Evolutionary conservation across 2,797 vertebrate species (phyloP).

Genomic region (Loriculus beryllinus): DNA sequence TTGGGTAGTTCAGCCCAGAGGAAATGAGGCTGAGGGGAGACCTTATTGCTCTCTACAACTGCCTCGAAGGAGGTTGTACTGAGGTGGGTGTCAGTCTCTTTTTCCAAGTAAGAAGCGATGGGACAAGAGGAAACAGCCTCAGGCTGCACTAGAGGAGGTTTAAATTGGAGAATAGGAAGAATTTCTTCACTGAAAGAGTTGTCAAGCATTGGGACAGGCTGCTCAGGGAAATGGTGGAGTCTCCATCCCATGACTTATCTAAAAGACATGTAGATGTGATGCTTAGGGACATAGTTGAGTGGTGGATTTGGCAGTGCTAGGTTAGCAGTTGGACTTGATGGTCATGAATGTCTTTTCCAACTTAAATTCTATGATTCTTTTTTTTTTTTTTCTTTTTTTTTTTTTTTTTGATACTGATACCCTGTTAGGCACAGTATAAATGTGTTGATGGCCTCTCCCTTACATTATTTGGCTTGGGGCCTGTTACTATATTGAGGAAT

Average conservation of each 20-base stretch:
- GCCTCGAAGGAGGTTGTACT: not conserved
- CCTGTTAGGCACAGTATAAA: not conserved
- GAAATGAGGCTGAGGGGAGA: not conserved
- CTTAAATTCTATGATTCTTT: not conserved
- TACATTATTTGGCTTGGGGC: too few relatives aligned
- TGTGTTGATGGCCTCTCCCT: not conserved
- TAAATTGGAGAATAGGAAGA: not conserved
- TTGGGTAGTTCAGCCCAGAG: not conserved
- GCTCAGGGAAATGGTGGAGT: too few relatives aligned
- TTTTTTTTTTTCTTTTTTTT: not conserved
- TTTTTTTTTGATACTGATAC: too few relatives aligned
- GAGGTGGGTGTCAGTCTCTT: not conserved
- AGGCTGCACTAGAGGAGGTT: not conserved
- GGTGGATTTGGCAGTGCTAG: too few relatives aligned
- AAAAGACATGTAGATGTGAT: too few relatives aligned
- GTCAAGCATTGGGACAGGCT: too few relatives aligned
- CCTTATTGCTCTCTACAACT: not conserved
- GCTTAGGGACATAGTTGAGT: too few relatives aligned
- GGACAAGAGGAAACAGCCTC: not conserved
- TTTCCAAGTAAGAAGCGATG: not conserved
- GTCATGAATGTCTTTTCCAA: too few relatives aligned
- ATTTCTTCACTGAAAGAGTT: too few relatives aligned
- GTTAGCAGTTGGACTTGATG: too few relatives aligned
- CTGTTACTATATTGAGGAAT: not conserved
- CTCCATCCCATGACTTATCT: too few relatives aligned